Conservation (phyloP, 2,113 vertebrate genomes). For the Lanius ludovicianus region DNA sequence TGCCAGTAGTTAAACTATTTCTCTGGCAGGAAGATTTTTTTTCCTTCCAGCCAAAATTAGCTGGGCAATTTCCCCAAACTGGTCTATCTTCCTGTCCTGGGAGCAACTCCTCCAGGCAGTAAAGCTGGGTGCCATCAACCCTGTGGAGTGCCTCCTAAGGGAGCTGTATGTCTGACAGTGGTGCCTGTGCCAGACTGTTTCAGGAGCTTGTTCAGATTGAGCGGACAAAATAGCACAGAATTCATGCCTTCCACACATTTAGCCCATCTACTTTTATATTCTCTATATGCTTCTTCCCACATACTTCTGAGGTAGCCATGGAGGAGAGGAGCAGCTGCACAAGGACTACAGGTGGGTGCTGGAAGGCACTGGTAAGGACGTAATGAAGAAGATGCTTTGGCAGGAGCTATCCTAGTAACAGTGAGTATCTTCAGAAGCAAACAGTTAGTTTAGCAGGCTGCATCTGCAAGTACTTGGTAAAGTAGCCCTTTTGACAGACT, state of each 20-base stretch:
- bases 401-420: not conserved
- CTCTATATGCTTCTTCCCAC: not conserved
- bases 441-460: not conserved
- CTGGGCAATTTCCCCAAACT: not conserved
- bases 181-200: not conserved
- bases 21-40: not conserved
- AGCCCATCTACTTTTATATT: not conserved
- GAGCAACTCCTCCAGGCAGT: not conserved
- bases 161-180: not conserved
- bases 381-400: not conserved
- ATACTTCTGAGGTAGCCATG: not conserved
- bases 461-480: not conserved
- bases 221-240: not conserved
- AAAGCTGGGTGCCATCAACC: not conserved
- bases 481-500: not conserved
- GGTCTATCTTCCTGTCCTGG: not conserved
- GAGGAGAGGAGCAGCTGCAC: not conserved
- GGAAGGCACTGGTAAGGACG: not conserved
- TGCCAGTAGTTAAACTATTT: constrained; percentile 16
- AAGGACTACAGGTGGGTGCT: not conserved
- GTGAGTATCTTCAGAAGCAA: not conserved
- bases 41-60: not conserved
- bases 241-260: not conserved
- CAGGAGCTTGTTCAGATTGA: not conserved
- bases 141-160: not conserved